phyloP scores from a whole-genome alignment of 2,797 vertebrate species.

The Rhabdophis nuchalis region DNA sequence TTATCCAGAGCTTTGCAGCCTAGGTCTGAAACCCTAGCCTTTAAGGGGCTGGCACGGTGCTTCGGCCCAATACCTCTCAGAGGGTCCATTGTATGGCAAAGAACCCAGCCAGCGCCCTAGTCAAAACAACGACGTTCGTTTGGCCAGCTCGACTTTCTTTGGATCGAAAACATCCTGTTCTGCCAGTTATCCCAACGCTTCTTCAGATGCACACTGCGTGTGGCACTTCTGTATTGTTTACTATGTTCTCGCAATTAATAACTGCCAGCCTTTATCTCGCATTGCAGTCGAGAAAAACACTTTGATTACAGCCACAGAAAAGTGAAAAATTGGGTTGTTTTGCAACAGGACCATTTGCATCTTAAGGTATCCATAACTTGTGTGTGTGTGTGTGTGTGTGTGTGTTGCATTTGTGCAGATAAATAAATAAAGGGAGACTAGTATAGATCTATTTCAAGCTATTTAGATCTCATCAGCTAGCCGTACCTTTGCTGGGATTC shows the following conservation, averaged over 20 bases:
- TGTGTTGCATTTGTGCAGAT: too few relatives aligned
- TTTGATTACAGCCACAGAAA: constrained; percentile 52
- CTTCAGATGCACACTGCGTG: constrained; percentile 36
- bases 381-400: too few relatives aligned
- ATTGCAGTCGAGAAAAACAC: constrained; percentile 53
- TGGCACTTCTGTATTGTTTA: constrained; percentile 53
- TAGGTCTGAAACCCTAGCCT: neutral
- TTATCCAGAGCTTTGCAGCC: neutral
- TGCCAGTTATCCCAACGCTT: constrained; percentile 49
- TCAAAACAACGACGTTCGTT: constrained; percentile 37
- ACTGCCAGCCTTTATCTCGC: constrained; percentile 63
- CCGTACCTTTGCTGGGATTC: too few relatives aligned
- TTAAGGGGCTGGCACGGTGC: too few relatives aligned
- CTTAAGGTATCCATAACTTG: constrained; percentile 25
- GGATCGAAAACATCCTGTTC: constrained; percentile 52
- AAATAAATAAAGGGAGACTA: too few relatives aligned
- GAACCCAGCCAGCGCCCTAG: neutral
- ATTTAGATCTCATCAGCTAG: too few relatives aligned
- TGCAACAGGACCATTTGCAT: constrained; percentile 35
- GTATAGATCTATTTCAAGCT: too few relatives aligned
- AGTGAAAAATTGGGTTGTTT: constrained; percentile 53
- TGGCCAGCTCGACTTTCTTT: constrained; percentile 51
- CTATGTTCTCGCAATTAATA: constrained; percentile 62
- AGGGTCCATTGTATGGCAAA: neutral
- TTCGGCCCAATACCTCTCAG: constrained; percentile 6